phyloP scores from a whole-genome alignment of 2,888 invertebrate species.

The Prosopocoilus inquinatus region DNA sequence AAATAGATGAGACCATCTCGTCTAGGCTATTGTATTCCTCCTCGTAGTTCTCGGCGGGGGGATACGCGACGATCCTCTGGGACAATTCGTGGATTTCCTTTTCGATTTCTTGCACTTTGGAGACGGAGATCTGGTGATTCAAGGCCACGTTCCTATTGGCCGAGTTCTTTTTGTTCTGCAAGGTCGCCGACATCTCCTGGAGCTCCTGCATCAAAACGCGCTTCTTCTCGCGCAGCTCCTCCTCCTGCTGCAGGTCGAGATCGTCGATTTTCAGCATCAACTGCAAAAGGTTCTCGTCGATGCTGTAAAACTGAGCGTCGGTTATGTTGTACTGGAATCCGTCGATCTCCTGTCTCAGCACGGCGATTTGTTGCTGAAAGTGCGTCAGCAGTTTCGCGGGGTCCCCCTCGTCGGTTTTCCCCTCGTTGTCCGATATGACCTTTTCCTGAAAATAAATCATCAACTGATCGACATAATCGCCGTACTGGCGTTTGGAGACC shows the following conservation, averaged over 20 bases:
- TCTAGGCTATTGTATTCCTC: constrained; percentile 11
- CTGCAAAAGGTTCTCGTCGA: not conserved
- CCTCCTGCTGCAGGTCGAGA: not conserved
- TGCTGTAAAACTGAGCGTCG: not conserved
- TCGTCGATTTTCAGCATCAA: not conserved
- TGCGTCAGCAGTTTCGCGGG: not conserved
- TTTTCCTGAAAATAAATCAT: constrained; percentile 14
- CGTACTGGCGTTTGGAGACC: constrained; percentile 7
- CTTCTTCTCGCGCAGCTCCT: not conserved
- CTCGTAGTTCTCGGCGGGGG: not conserved
- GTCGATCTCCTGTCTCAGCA: not conserved
- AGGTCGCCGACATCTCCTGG: not conserved
- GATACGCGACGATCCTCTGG: not conserved
- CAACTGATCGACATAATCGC: constrained; percentile 12
- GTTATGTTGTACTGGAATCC: not conserved
- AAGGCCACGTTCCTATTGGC: not conserved
- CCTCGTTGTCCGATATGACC: constrained; percentile 9
- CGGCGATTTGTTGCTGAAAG: not conserved
- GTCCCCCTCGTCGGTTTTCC: constrained; percentile 1
- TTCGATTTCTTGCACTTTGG: not conserved
- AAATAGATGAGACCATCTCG: constrained; percentile 8
- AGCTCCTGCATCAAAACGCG: not conserved
- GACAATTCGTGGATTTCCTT: not conserved
- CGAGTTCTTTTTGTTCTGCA: not conserved
- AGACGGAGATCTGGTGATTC: too few species aligned